Base-by-base conservation (phyloP, 1,140 invertebrate genomes). In the Dinothrombium tinctorium region DNA sequence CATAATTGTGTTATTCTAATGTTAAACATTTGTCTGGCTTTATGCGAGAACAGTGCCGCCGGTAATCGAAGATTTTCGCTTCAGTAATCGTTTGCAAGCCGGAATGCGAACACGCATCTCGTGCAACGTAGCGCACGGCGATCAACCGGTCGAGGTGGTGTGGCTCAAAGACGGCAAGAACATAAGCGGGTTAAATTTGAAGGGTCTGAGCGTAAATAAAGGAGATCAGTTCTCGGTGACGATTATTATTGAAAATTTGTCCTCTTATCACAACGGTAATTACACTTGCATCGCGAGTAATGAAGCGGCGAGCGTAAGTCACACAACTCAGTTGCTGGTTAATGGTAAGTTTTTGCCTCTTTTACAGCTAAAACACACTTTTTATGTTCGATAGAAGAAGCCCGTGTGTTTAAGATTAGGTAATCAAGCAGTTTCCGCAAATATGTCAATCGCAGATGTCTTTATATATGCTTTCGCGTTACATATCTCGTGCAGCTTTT, bases 61-160 rank as follows among this genome's bases (percentile, higher is more conserved):
- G 3, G 42, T 49, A 4, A 58, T 64, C 17, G 58, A 61, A 23
- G 51, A 54, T 5, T 63, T 64, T 47, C 46, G 41, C 4, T 63
- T 64, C 41, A 55, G 56, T 66, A 69, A 76, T 56, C 73, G 73
- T 53, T 69, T 80, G 52, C 72, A 72, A 55, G 74, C 80, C 63
- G 77, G 76, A 55, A 75, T 79, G 66, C 69, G 78, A 54, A 79
- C 78, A 41, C 69, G 75, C 52, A 72, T 78, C 52, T 71, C 81
- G 49, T 84, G 80, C 64, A 75, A 76, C 49, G 74, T 83, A 49
- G 76, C 73, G 56, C 69, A 72, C 52, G 76, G 76, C 49, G 75
- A 78, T 59, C 67, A 69, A 47, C 80, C 80, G 1, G 56, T 78
- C 20, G 66, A 38, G 23, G 48, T 51, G 17, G 33, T 42, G 17